Percentiles rank a stretch among this genome's conserved stretches.
Conservation (phyloP, 2,888 invertebrate species). For the Aquatica leii region DNA sequence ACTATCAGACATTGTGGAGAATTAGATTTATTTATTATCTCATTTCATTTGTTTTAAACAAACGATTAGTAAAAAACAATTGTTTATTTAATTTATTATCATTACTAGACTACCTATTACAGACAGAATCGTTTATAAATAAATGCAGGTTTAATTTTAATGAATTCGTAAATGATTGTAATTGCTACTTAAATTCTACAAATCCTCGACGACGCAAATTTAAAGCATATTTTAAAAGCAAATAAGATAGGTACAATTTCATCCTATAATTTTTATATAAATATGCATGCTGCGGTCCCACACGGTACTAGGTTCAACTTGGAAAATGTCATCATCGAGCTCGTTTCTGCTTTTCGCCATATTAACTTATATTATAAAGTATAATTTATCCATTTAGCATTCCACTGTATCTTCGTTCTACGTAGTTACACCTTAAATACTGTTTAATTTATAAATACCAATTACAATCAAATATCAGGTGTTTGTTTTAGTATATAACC, state of each 20-base stretch:
- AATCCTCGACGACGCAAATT: constrained; percentile 29
- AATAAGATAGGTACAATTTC: constrained; percentile 38
- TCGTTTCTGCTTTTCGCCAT: constrained; percentile 44
- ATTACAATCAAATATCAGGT: background rate
- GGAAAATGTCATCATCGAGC: constrained; percentile 39
- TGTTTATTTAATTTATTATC: too few species aligned
- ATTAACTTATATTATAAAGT: constrained; percentile 53
- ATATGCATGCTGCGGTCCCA: constrained; percentile 49
- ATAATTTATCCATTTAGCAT: constrained; percentile 52
- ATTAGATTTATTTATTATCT: constrained; percentile 45
- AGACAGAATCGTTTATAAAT: too few species aligned
- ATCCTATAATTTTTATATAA: constrained; percentile 49
- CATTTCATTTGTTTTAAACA: constrained; percentile 33
- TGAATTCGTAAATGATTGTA: too few species aligned
- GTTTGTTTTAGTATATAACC: too few species aligned
- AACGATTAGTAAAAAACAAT: too few species aligned
- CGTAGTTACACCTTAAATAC: constrained; percentile 36
- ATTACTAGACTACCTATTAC: too few species aligned
- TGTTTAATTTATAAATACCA: constrained; percentile 36
- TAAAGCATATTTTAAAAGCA: constrained; percentile 35
- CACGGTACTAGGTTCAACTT: constrained; percentile 38
- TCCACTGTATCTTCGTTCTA: constrained; percentile 43
- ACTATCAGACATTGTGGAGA: constrained; percentile 41
- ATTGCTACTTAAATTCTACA: constrained; percentile 27
- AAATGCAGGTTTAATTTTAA: too few species aligned